Conservation (phyloP, 2,113 vertebrate genomes). For the Nerophis lumbriciformis region DNA sequence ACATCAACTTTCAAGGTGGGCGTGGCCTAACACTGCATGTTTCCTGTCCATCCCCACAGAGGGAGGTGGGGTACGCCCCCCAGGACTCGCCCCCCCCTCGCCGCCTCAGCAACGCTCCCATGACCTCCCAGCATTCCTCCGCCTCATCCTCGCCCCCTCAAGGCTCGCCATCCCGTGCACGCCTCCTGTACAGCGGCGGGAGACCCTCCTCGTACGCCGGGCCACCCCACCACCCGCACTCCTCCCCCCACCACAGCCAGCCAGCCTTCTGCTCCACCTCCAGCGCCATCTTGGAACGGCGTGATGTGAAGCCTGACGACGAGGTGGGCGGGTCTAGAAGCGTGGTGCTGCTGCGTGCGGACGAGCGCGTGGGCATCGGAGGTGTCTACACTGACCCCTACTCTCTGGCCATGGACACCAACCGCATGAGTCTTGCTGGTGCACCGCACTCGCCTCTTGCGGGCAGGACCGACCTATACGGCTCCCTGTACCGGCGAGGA, state of each 20-base stretch:
- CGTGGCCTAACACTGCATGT: background rate
- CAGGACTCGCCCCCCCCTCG: constrained; percentile 89
- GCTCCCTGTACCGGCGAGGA: constrained; percentile 79
- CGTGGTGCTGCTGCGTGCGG: constrained; percentile 89
- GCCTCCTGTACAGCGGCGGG: constrained; percentile 83
- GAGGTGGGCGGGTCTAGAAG: constrained; percentile 81
- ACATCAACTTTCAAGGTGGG: background rate
- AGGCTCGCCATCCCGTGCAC: constrained; percentile 85
- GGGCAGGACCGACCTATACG: constrained; percentile 76
- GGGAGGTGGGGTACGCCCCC: constrained; percentile 94
- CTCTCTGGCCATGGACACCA: constrained; percentile 78
- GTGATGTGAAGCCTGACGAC: constrained; percentile 93
- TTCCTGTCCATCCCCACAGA: constrained; percentile 54
- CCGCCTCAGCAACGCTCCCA: constrained; percentile 83
- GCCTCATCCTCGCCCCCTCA: constrained; percentile 74
- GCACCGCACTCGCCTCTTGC: constrained; percentile 70
- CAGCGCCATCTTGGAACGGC: constrained; percentile 93
- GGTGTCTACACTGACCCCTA: constrained; percentile 90
- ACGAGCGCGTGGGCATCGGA: constrained; percentile 62
- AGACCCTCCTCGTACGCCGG: constrained; percentile 90
- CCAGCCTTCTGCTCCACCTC: constrained; percentile 83
- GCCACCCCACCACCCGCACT: constrained; percentile 62
- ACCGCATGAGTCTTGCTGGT: constrained; percentile 80
- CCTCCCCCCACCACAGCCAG: constrained; percentile 65
- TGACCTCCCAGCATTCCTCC: constrained; percentile 76